These are phyloP conservation scores for Pachydiplax longipennis DNA, from an alignment of 2,888 invertebrate species.

Conservation along the genomic window DNA sequence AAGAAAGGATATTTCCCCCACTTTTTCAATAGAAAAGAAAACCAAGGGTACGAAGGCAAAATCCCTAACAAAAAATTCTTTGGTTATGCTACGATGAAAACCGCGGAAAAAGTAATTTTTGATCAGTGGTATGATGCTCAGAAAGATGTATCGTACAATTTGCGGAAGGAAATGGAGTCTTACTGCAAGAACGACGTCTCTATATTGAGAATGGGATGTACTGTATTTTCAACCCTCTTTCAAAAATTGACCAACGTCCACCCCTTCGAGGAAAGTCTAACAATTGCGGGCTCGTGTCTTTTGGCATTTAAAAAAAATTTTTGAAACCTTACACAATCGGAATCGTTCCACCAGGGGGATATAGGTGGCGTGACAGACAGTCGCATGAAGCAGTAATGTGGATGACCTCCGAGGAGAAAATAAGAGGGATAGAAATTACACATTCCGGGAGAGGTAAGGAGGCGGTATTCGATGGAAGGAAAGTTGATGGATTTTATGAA, in stretches of 20 bases:
- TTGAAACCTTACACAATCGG: neutral
- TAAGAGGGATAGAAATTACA: neutral
- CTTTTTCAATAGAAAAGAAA: constrained; percentile 52
- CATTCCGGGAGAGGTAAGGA: neutral
- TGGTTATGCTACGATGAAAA: constrained; percentile 48
- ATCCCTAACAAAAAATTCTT: constrained; percentile 51
- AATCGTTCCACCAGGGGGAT: neutral
- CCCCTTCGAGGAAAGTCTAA: neutral
- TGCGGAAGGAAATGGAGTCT: constrained; percentile 41
- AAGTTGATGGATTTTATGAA: neutral
- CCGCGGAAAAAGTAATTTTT: constrained; percentile 47
- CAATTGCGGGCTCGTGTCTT: constrained; percentile 47
- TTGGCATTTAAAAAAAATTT: constrained; percentile 49
- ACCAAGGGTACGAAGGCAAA: constrained; percentile 51
- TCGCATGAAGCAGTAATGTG: constrained; percentile 48
- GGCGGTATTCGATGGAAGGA: neutral
- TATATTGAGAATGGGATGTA: constrained; percentile 30
- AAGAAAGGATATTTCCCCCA: constrained; percentile 49
- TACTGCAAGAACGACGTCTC: neutral
- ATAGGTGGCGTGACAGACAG: constrained; percentile 46
- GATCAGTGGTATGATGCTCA: constrained; percentile 49
- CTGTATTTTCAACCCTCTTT: constrained; percentile 49
- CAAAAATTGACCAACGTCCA: neutral
- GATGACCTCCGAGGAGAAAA: neutral
- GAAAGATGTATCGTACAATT: constrained; percentile 47